Conservation (phyloP, 1,140 invertebrate genomes). For the Drosophila littoralis region DNA sequence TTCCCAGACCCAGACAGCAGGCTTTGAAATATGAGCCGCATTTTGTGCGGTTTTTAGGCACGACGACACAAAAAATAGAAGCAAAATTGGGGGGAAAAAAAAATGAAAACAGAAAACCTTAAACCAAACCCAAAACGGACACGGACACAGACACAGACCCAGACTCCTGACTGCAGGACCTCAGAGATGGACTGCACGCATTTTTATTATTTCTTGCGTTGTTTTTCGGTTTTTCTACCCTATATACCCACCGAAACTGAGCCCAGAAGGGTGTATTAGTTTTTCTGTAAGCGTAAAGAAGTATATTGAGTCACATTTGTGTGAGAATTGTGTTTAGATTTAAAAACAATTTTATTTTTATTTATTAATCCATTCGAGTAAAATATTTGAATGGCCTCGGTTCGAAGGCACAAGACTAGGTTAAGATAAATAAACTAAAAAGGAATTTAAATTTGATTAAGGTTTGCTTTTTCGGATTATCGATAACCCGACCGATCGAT, state of each 20-base stretch:
- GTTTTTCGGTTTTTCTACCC: conserved; percentile 1
- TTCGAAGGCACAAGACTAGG: no score
- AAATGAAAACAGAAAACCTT: neutral
- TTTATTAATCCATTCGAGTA: no score
- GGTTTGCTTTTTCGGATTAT: no score
- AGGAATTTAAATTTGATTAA: no score
- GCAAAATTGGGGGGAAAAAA: neutral
- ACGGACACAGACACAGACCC: neutral
- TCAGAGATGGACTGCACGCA: conserved; percentile 34
- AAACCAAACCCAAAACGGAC: conserved; percentile 1
- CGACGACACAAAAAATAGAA: neutral
- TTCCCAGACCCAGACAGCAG: conserved; percentile 43
- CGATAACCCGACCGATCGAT: no score
- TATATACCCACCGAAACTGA: no score
- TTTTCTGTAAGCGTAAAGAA: neutral
- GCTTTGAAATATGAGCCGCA: conserved; percentile 70
- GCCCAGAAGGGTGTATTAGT: neutral
- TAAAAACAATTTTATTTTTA: no score
- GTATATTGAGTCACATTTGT: no score
- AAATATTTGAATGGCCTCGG: no score
- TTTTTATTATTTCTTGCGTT: conserved; percentile 34
- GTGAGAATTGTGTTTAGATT: no score
- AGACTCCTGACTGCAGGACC: neutral
- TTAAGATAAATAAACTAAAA: no score
- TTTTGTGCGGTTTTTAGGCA: conserved; percentile 57